Base-by-base conservation (phyloP, 2,888 invertebrate species). In the Sisyra nigra region DNA sequence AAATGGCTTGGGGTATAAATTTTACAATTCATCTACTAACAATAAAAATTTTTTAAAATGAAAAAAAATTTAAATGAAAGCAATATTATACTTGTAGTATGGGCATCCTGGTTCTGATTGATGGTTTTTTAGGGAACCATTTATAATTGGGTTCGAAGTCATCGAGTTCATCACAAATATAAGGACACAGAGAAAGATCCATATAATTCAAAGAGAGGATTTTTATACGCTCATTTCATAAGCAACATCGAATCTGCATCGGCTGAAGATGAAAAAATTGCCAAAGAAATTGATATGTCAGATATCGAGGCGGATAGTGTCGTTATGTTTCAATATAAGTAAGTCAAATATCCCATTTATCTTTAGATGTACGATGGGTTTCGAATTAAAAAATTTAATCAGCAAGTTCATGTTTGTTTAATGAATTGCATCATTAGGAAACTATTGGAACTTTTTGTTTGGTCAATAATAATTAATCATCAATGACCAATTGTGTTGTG, bases 321-420 rank as follows among this genome's bases (percentile, higher is more conserved):
- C 15, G 77, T 89, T 5, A 79, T 79, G 74, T 78, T 86, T 54
- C 93, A 93, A 60, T 78, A 77, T 55, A 77, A 68, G 86, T 85
- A 60, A 62, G 62, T 50, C 32, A n/a, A n/a, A n/a, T n/a, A n/a
- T n/a, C n/a, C 2, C 19, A 13, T 4, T n/a, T 18, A 10, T 34
- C 33, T 34, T 18, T 32, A 35, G 10, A 18, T 5, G 11, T 4
- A 34, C n/a, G 36, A 37, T 9, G n/a, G 34, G 18, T 41, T 8
- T 24, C 17, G 9, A 31, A 11, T 17, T 13, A 11, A 32, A 2
- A 3, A 14, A 8, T 14, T 36, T 36, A 14, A 7, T 15, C 17
- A n/a, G n/a, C n/a, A n/a, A n/a, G n/a, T n/a, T n/a, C n/a, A n/a
- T n/a, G n/a, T n/a, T n/a, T n/a, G n/a, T n/a, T n/a, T n/a, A n/a